Evolutionary conservation across 2,113 vertebrate genomes (phyloP).

Genomic region (Clarias batrachus): DNA sequence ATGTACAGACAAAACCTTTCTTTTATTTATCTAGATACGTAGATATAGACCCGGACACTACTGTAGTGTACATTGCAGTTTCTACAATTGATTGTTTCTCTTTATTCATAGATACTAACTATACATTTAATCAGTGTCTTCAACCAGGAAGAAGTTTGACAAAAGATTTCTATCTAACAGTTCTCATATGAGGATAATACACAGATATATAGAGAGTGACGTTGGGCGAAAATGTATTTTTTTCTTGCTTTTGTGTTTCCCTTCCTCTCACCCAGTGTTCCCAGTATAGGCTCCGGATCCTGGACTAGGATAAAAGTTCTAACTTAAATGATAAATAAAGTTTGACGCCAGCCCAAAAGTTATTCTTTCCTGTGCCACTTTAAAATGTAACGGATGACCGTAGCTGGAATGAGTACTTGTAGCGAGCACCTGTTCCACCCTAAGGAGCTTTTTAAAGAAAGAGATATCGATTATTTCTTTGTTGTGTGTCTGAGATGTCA

Average conservation of each 20-base stretch:
- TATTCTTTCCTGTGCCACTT: not conserved
- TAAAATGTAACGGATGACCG: constrained; percentile 25
- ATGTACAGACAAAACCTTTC: no score
- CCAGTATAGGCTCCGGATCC: not conserved
- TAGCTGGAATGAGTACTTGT: not conserved
- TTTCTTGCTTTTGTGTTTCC: not conserved
- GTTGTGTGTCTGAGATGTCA: constrained; percentile 31
- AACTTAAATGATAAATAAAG: not conserved
- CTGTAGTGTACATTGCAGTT: no score
- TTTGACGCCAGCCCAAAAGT: not conserved
- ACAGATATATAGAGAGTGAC: no score
- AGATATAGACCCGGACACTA: no score
- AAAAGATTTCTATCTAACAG: no score
- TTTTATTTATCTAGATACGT: no score
- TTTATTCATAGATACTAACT: no score
- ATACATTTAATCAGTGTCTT: no score
- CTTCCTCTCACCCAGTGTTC: not conserved
- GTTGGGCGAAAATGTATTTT: no score
- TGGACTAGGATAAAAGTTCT: not conserved
- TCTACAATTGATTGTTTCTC: no score
- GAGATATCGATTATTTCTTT: constrained; percentile 53
- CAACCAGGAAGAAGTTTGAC: no score
- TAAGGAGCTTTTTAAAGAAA: constrained; percentile 38
- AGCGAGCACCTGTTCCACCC: not conserved
- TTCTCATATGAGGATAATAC: no score